Evolutionary conservation across 2,888 invertebrate species (phyloP).

Genomic region (Salticus scenicus): DNA sequence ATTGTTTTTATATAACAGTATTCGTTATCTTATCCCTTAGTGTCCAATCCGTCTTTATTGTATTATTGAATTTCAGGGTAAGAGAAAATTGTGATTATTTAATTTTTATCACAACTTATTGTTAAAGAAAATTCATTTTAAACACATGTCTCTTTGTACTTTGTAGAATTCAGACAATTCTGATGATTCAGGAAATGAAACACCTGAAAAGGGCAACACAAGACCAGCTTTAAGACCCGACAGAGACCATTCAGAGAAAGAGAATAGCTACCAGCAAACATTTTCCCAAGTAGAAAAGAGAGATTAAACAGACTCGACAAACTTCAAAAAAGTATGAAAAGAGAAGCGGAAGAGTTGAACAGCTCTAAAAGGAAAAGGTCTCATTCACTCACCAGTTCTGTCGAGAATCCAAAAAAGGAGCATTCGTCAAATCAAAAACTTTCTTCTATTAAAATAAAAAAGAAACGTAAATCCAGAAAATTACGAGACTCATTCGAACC

Average conservation of each 20-base stretch:
- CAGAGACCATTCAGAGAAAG: conserved; percentile 63
- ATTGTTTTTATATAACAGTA: too few relatives aligned
- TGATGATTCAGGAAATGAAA: conserved; percentile 53
- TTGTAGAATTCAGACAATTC: conserved; percentile 44
- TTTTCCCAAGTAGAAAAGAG: conserved; percentile 28
- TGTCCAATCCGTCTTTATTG: too few relatives aligned
- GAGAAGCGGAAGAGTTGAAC: not conserved
- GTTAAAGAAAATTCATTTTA: too few relatives aligned
- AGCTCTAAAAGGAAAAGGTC: conserved; percentile 20
- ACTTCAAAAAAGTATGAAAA: conserved; percentile 29
- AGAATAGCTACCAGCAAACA: conserved; percentile 44
- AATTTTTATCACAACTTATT: too few relatives aligned
- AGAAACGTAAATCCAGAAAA: conserved; percentile 55
- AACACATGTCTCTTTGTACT: too few relatives aligned
- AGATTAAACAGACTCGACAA: conserved; percentile 45
- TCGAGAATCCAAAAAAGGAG: conserved; percentile 34
- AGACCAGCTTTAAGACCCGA: conserved; percentile 10
- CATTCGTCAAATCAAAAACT: conserved; percentile 5
- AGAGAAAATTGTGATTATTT: too few relatives aligned
- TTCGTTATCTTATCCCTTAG: too few relatives aligned
- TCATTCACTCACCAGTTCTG: not conserved
- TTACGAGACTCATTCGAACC: conserved; percentile 52
- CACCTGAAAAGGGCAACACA: too few relatives aligned
- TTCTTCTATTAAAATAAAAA: conserved; percentile 11
- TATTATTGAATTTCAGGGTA: too few relatives aligned